phyloP scores from a whole-genome alignment of 2,797 vertebrate species.

The Anolis apletophallus region DNA sequence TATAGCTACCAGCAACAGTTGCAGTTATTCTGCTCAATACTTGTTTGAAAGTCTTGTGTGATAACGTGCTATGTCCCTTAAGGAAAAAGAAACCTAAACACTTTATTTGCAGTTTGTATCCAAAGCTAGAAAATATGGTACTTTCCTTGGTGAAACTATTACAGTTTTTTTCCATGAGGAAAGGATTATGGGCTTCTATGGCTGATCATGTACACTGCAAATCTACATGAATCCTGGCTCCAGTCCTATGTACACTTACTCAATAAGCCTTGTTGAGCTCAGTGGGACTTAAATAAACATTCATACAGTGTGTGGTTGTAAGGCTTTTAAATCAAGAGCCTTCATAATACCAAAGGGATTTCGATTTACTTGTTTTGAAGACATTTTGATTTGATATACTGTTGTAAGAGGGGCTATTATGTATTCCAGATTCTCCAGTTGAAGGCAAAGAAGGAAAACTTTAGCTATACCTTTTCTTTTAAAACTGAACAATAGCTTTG shows the following conservation, averaged over 20 bases:
- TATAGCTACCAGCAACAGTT: too few species aligned
- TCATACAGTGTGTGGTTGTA: background rate
- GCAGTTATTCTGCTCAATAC: too few species aligned
- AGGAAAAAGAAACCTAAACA: background rate
- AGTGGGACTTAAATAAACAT: background rate
- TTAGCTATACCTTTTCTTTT: background rate
- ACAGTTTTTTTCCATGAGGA: background rate
- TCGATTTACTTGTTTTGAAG: background rate
- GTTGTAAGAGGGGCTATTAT: background rate
- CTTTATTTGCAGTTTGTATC: background rate
- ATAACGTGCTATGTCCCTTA: background rate
- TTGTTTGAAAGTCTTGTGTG: too few species aligned
- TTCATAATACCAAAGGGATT: background rate
- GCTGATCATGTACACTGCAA: background rate
- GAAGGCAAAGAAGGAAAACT: background rate
- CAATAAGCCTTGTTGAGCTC: background rate
- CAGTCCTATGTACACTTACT: background rate
- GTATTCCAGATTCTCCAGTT: background rate
- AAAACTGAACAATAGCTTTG: background rate
- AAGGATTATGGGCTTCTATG: background rate
- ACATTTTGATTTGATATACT: background rate
- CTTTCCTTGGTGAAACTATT: background rate
- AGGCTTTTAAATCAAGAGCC: background rate
- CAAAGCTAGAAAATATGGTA: slow-evolving; percentile 1
- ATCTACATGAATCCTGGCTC: background rate